Conservation (phyloP, 2,113 vertebrate genomes). For the Fulica atra region DNA sequence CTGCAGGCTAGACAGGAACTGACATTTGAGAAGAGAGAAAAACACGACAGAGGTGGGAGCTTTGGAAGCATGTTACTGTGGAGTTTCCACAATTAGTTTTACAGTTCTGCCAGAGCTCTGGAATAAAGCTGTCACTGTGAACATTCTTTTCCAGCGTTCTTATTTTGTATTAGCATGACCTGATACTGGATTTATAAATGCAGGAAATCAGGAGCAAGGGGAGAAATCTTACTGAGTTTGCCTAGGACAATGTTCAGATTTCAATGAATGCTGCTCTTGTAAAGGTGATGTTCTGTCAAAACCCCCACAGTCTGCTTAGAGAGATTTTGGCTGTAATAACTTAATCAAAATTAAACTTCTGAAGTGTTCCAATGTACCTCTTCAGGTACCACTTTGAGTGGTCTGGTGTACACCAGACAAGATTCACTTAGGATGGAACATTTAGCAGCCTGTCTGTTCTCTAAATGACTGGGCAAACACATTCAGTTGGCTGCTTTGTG, state of each 20-base stretch:
- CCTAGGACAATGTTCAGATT: not conserved
- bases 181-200: not conserved
- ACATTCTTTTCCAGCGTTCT: not conserved
- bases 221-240: not conserved
- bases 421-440: not conserved
- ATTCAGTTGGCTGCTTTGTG: not conserved
- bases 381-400: not conserved
- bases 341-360: not conserved
- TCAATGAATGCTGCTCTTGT: not conserved
- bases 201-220: not conserved
- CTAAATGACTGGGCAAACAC: not conserved
- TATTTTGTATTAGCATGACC: not conserved
- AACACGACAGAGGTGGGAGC: not conserved
- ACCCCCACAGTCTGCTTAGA: not conserved
- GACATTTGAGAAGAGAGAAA: not conserved
- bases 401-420: not conserved
- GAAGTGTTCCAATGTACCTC: not conserved
- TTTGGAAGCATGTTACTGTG: not conserved
- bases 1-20: not conserved
- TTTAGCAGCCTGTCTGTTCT: not conserved
- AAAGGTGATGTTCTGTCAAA: not conserved
- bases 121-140: not conserved
- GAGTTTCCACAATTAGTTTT: not conserved
- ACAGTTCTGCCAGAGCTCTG: not conserved
- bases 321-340: not conserved